phyloP scores from a whole-genome alignment of 2,888 invertebrate genomes.

The Hemithea aestivaria region DNA sequence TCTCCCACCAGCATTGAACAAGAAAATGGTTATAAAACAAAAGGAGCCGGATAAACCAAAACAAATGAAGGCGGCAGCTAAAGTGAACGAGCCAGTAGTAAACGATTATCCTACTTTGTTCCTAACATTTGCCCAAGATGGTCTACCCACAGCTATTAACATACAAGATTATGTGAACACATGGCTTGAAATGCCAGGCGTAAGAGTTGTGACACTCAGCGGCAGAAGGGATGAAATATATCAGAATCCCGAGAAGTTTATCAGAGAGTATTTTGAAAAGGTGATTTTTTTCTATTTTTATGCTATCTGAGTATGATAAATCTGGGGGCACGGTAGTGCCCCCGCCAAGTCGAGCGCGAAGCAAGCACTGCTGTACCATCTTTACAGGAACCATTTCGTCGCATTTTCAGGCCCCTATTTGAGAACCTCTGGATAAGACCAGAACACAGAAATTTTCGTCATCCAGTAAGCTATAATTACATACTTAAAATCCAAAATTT shows the following conservation, averaged over 20 bases:
- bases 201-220: slow-evolving; percentile 64
- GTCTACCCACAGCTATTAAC: slow-evolving; percentile 62
- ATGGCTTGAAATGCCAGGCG: slow-evolving; percentile 60
- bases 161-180: slow-evolving; percentile 68
- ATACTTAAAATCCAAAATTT: too few species aligned
- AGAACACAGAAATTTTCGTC: too few species aligned
- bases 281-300: slow-evolving; percentile 36
- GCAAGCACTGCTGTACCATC: too few species aligned
- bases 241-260: slow-evolving; percentile 75
- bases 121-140: slow-evolving; percentile 77
- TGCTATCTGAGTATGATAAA: too few species aligned
- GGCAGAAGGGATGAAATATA: slow-evolving; percentile 71
- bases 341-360: too few species aligned
- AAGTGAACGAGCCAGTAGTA: slow-evolving; percentile 35
- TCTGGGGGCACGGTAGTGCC: too few species aligned
- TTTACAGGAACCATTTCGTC: too few species aligned
- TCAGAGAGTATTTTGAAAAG: slow-evolving; percentile 78
- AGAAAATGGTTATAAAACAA: slow-evolving; percentile 43
- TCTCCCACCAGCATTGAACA: slow-evolving; percentile 63
- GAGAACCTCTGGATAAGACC: too few species aligned
- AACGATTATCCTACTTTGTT: slow-evolving; percentile 62
- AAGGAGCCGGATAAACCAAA: slow-evolving; percentile 50
- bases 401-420: too few species aligned
- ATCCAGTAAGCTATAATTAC: too few species aligned
- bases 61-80: slow-evolving; percentile 35